A percentile compares a stretch with the other conserved stretches of the same genome.
Evolutionary conservation across 2,888 invertebrate genomes (phyloP).

Genomic region (Tenthredo scrophulariae): DNA sequence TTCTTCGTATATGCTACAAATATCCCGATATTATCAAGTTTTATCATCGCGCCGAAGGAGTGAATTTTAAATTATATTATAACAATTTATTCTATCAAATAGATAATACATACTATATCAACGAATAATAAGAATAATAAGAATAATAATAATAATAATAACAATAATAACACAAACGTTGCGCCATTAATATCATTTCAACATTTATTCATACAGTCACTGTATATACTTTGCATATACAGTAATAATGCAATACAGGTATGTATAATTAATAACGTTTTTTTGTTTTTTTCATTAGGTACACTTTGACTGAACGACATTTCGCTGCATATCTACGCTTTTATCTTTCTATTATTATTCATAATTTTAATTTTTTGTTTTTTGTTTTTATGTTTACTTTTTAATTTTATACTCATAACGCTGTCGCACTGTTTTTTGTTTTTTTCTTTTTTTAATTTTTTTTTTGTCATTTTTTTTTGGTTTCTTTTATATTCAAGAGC

Average conservation of each 20-base stretch:
- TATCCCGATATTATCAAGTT: neutral
- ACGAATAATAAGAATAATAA: neutral
- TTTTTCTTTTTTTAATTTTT: slow-evolving; percentile 50
- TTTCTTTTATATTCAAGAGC: slow-evolving; percentile 72
- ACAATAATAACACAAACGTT: neutral
- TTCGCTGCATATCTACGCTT: slow-evolving; percentile 1
- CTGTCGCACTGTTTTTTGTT: slow-evolving; percentile 26
- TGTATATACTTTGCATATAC: slow-evolving; percentile 59
- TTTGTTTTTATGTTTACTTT: neutral
- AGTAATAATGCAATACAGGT: slow-evolving; percentile 60
- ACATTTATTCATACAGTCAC: slow-evolving; percentile 63
- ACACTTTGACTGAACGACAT: slow-evolving; percentile 52
- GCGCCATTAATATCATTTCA: slow-evolving; percentile 54
- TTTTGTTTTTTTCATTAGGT: slow-evolving; percentile 32
- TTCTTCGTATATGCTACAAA: neutral
- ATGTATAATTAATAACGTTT: slow-evolving; percentile 56
- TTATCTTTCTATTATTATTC: neutral
- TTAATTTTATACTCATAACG: neutral
- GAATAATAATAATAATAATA: neutral
- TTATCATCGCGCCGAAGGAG: too few species aligned
- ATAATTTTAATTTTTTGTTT: neutral
- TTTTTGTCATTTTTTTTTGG: slow-evolving; percentile 43
- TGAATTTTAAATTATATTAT: neutral
- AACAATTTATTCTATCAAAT: too few species aligned
- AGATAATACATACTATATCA: neutral